Evolutionary conservation across 1,140 invertebrate species (phyloP).

Genomic region (Calliphora vicina): DNA sequence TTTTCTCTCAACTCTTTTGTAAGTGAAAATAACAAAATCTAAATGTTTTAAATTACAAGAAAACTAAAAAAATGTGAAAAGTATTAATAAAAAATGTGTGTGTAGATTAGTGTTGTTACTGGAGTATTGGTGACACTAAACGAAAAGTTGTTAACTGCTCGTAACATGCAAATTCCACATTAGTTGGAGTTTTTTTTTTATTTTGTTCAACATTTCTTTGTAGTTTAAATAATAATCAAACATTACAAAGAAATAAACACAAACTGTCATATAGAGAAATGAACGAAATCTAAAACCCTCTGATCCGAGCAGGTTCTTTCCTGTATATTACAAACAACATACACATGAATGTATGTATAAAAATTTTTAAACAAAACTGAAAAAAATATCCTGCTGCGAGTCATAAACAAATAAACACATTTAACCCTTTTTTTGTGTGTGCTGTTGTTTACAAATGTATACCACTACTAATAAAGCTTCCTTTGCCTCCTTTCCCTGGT

Average conservation of each 20-base stretch:
- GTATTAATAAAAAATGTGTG: neutral
- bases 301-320: neutral
- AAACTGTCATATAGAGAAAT: neutral
- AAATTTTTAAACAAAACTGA: neutral
- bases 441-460: neutral
- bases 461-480: neutral
- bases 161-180: constrained; percentile 37
- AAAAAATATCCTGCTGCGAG: constrained; percentile 35
- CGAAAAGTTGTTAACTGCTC: constrained; percentile 33
- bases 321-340: neutral
- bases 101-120: too few relatives aligned
- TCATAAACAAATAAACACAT: constrained; percentile 41
- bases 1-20: neutral
- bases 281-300: constrained; percentile 14
- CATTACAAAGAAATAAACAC: constrained; percentile 18
- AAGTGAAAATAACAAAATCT: neutral
- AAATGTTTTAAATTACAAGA: neutral
- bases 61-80: neutral
- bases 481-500: neutral
- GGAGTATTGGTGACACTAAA: constrained; percentile 21
- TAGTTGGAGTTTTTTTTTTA: constrained; percentile 1
- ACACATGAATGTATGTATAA: neutral
- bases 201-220: neutral
- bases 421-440: constrained; percentile 33
- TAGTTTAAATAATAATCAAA: constrained; percentile 4